These are phyloP conservation scores for Erpornis zantholeuca DNA, from an alignment of 2,113 vertebrate genomes.

Conservation along the genomic window DNA sequence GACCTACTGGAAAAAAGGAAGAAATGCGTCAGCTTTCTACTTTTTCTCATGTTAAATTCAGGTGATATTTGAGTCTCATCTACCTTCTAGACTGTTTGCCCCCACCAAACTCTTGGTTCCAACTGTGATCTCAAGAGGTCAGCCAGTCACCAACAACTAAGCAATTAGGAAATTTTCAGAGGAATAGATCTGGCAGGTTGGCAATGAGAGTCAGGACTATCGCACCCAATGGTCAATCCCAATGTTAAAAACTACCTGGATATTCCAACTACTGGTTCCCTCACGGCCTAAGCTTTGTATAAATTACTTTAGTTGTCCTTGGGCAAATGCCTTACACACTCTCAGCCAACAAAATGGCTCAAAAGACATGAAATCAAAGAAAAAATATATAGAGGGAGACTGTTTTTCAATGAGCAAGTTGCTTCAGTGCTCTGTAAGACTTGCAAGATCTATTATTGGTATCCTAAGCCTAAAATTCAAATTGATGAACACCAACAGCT, in stretches of 20 bases:
- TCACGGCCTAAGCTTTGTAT: not conserved
- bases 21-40: not conserved
- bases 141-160: not conserved
- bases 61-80: not conserved
- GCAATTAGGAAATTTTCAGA: not conserved
- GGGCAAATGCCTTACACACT: not conserved
- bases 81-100: not conserved
- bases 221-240: not conserved
- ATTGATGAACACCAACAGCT: not conserved
- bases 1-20: not conserved
- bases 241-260: not conserved
- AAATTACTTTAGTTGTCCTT: not conserved
- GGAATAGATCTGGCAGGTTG: not conserved
- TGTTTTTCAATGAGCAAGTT: not conserved
- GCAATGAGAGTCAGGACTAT: not conserved
- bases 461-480: not conserved
- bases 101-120: not conserved
- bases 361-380: not conserved
- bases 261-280: not conserved
- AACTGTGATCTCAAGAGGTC: not conserved
- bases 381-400: not conserved
- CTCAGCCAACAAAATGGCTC: not conserved
- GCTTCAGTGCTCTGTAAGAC: not conserved
- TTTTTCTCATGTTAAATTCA: conserved; percentile 34
- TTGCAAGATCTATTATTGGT: not conserved